A percentile compares a stretch with the other conserved stretches of the same genome.
phyloP scores from a whole-genome alignment of 2,888 invertebrate genomes.

The Frankliniella fusca region DNA sequence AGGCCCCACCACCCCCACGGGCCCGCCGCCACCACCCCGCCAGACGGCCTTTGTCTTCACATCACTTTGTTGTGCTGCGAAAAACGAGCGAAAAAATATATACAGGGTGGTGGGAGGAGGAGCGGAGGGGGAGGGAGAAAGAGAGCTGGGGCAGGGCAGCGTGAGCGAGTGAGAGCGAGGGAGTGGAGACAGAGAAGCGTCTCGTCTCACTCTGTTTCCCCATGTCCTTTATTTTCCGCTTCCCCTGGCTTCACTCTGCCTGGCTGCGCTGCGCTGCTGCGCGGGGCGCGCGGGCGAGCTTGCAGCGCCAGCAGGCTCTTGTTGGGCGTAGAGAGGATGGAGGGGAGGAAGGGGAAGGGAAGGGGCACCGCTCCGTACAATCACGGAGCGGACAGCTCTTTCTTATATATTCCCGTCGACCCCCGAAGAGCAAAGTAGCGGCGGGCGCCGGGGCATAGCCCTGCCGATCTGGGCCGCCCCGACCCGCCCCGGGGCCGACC shows the following conservation, averaged over 20 bases:
- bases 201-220: background rate
- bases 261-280: background rate
- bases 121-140: background rate
- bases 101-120: background rate
- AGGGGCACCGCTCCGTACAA: too few species aligned
- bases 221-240: background rate
- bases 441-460: too few species aligned
- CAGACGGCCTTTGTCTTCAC: slow-evolving; percentile 21
- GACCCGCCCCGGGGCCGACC: background rate
- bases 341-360: too few species aligned
- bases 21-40: slow-evolving; percentile 4
- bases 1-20: background rate
- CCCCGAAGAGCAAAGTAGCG: too few species aligned
- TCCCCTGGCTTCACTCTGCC: slow-evolving; percentile 5
- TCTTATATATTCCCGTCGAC: too few species aligned
- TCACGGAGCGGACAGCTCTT: too few species aligned
- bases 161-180: background rate
- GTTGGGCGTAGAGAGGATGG: too few species aligned
- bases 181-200: too few species aligned
- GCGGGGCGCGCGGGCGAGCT: background rate
- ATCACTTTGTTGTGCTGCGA: slow-evolving; percentile 24
- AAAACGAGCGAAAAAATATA: slow-evolving; percentile 9
- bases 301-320: too few species aligned
- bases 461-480: too few species aligned
- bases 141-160: background rate